Conservation (phyloP, 2,888 invertebrate species). For the Athetis lepigone region DNA sequence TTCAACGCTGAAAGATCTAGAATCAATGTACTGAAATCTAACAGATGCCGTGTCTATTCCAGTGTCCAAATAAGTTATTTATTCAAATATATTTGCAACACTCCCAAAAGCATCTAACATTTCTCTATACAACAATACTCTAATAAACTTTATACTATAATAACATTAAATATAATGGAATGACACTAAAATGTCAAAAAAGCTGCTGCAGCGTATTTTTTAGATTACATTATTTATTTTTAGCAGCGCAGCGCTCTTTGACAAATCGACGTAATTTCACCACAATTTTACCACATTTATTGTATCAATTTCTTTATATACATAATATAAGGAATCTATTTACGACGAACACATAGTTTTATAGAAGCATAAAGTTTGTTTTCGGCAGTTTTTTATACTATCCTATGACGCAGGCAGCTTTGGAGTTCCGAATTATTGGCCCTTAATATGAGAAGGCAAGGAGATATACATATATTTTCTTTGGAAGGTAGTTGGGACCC, state of each 20-base stretch:
- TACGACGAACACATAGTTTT: conserved; percentile 45
- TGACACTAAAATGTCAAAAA: conserved; percentile 55
- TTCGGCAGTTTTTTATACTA: conserved; percentile 17
- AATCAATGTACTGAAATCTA: not conserved
- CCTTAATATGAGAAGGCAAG: no score
- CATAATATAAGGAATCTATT: conserved; percentile 32
- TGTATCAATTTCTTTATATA: conserved; percentile 31
- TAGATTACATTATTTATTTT: conserved; percentile 9
- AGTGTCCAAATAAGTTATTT: not conserved
- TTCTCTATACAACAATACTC: conserved; percentile 52
- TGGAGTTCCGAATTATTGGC: not conserved
- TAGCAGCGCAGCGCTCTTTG: conserved; percentile 40
- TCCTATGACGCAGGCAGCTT: not conserved
- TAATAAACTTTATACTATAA: conserved; percentile 53
- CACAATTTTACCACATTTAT: conserved; percentile 51
- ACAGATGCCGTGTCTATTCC: not conserved
- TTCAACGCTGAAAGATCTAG: not conserved
- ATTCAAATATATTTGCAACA: conserved; percentile 26
- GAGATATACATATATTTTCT: no score
- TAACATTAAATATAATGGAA: conserved; percentile 54
- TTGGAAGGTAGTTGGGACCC: no score
- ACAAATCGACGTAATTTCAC: conserved; percentile 44
- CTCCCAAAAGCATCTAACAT: conserved; percentile 34
- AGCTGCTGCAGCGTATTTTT: conserved; percentile 30
- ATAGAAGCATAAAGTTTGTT: conserved; percentile 14